phyloP scores from a whole-genome alignment of 1,140 invertebrate genomes.

The Drosophila lacertosa region DNA sequence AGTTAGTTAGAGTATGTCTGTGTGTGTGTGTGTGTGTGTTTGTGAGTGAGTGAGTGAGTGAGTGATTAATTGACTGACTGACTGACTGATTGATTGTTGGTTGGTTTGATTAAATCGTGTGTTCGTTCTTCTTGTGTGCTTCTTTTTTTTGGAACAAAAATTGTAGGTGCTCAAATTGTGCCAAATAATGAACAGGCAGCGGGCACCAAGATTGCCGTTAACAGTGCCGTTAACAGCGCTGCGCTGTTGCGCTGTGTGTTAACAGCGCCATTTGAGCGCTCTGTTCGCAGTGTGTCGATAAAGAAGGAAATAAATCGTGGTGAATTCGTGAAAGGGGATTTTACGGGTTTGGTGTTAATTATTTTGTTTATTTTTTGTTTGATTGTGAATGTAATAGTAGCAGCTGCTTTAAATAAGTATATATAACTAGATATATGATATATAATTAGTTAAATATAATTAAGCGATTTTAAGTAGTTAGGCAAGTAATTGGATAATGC shows the following conservation, averaged over 20 bases:
- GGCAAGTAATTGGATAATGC: conserved; percentile 69
- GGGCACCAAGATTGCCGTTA: conserved; percentile 10
- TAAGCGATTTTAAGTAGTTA: conserved; percentile 66
- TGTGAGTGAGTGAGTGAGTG: conserved; percentile 38
- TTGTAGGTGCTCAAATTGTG: conserved; percentile 34
- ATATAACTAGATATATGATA: conserved; percentile 41
- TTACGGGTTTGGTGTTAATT: conserved; percentile 15
- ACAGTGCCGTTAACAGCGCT: conserved; percentile 23
- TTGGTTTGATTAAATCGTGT: conserved; percentile 24
- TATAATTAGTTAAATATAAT: conserved; percentile 57
- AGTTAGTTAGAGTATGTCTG: conserved; percentile 31
- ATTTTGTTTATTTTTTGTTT: conserved; percentile 10
- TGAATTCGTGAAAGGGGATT: conserved; percentile 8
- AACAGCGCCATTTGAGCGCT: conserved; percentile 10
- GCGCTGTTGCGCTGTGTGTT: conserved; percentile 10
- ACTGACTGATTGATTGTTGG: conserved; percentile 41
- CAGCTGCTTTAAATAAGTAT: conserved; percentile 35
- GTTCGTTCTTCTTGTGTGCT: conserved; percentile 20
- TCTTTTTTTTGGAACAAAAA: conserved; percentile 34
- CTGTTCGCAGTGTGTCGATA: conserved; percentile 11
- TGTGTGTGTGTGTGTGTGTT: not conserved
- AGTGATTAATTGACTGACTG: conserved; percentile 36
- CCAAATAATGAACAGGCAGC: conserved; percentile 17
- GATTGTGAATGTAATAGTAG: conserved; percentile 33
- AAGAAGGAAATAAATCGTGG: conserved; percentile 14